Base-by-base conservation (phyloP, 2,888 invertebrate species). In the Drosophila limbata region DNA sequence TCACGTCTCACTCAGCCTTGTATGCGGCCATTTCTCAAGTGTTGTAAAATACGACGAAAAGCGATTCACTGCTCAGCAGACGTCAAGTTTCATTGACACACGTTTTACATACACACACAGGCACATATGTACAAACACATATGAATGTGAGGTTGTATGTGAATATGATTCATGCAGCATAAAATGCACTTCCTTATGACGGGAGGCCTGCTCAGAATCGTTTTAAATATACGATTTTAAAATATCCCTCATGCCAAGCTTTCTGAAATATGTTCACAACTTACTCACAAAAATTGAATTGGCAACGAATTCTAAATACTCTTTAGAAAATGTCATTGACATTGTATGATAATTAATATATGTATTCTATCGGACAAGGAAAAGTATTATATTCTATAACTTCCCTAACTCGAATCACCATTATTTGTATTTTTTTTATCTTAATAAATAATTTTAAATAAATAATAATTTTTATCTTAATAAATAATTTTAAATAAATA, bases 11-110 rank as follows among this genome's bases (percentile, higher is more conserved):
- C 25, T 25, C 76, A 71, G 71, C 84, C 87, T 79, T 84, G 87
- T 62, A 70, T 65, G 64, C 64, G 81, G 67, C 71, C 87, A 78
- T 81, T 86, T 69, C 79, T 78, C 71, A 65, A 77, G 66, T 66
- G 73, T 72, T 77, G 77, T 48, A 72, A 65, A 73, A 72, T 15
- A 19, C 42, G 28, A 50, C 19, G 37, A 62, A 28, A 53, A 53
- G 21, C 31, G 39, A 45, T 60, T 31, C 15, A 11, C 10, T 56
- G 13, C 15, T 28, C 44, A 61, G 50, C 57, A 63, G 76, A 35
- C 56, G 10, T 47, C 19, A 39, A 33, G 52, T 63, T 64, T 78
- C 81, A 81, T 78, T 75, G 60, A 33, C 51, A 60, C 50, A 50
- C 57, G 55, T 13, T 35, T 31, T 11, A 31, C 40, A 53, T 17